A percentile compares a stretch with the other conserved stretches of the same genome.
These are phyloP conservation scores for Microtus oregoni DNA, from an alignment of 2,113 vertebrate genomes.

Conservation along the genomic window DNA sequence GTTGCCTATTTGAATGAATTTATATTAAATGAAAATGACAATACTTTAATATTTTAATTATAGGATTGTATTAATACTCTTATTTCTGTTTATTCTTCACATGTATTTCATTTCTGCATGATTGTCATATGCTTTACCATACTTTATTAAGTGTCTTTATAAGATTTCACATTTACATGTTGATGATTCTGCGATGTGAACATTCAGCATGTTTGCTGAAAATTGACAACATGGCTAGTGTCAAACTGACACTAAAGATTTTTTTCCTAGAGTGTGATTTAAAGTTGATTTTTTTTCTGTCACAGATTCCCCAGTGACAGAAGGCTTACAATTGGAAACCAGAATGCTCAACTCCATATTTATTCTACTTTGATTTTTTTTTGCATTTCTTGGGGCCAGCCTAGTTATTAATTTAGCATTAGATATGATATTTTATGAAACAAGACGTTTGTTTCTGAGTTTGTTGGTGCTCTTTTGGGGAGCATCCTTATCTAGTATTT, in stretches of 20 bases:
- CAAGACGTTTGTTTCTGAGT: not conserved
- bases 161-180: slow-evolving; percentile 1
- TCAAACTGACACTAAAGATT: not conserved
- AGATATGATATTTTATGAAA: not conserved
- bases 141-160: not conserved
- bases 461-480: not conserved
- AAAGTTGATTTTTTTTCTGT: not conserved
- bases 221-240: not conserved
- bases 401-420: not conserved
- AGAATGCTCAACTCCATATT: not conserved
- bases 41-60: not conserved
- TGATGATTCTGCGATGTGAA: not conserved
- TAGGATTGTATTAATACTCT: not conserved
- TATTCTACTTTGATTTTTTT: slow-evolving; percentile 12
- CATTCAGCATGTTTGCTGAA: not conserved
- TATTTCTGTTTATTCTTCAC: not conserved
- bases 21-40: not conserved
- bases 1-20: not conserved
- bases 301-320: not conserved
- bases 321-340: not conserved
- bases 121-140: not conserved
- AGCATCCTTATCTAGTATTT: not conserved
- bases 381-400: not conserved
- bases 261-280: not conserved
- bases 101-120: not conserved